Percentiles rank a stretch among this genome's conserved stretches.
phyloP scores from a whole-genome alignment of 2,888 invertebrate genomes.

The Entomobrya multifasciata region DNA sequence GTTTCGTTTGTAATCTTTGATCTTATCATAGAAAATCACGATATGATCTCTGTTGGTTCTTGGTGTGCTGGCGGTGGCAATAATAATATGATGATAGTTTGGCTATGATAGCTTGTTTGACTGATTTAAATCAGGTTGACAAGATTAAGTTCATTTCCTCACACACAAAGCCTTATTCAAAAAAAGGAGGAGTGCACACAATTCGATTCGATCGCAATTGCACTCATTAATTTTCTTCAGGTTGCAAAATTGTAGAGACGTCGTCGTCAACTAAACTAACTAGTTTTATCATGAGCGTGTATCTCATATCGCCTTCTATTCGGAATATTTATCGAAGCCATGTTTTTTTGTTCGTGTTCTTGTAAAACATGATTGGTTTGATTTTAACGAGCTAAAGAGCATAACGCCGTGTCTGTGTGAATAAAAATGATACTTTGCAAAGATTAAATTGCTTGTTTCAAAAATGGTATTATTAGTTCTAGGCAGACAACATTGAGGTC shows the following conservation, averaged over 20 bases:
- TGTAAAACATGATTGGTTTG: conserved; percentile 53
- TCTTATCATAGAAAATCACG: background rate
- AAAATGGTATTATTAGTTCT: conserved; percentile 10
- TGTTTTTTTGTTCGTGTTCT: conserved; percentile 24
- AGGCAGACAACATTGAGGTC: conserved; percentile 27
- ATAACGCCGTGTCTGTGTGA: background rate
- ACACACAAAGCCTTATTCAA: background rate
- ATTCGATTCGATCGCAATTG: background rate
- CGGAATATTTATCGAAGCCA: conserved; percentile 14
- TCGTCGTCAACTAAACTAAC: conserved; percentile 25
- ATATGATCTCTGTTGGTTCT: background rate
- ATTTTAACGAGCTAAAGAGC: conserved; percentile 46
- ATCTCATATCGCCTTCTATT: background rate
- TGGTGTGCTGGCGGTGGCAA: background rate
- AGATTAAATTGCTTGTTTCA: background rate
- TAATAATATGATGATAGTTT: no score
- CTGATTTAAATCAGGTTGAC: conserved; percentile 66
- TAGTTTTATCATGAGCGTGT: conserved; percentile 28
- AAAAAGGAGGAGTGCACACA: background rate
- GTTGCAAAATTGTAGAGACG: background rate
- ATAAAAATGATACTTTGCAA: background rate
- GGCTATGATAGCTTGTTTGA: conserved; percentile 18
- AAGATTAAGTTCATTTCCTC: conserved; percentile 69
- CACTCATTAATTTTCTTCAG: background rate
- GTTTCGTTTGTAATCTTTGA: conserved; percentile 18